Conservation (phyloP, 2,888 invertebrate species). For the Cataglyphis cursor region DNA sequence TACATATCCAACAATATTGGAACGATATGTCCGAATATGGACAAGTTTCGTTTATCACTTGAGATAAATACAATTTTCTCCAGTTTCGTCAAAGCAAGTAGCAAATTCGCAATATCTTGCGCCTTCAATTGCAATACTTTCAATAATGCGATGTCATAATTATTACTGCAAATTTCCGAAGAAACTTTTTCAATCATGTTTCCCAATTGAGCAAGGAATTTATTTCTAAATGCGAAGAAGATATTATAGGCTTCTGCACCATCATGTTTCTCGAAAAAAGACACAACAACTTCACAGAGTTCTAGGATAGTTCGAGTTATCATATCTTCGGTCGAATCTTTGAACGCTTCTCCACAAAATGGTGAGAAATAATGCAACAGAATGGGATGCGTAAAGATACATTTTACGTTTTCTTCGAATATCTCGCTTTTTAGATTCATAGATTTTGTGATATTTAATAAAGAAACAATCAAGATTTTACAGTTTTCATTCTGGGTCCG, state of each 20-base stretch:
- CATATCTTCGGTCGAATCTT: conserved; percentile 74
- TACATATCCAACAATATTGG: conserved; percentile 88
- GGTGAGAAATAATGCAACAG: conserved; percentile 85
- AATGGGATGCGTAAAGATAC: conserved; percentile 86
- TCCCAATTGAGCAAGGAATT: conserved; percentile 87
- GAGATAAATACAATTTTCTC: conserved; percentile 85
- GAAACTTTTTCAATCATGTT: conserved; percentile 83
- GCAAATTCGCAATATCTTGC: conserved; percentile 87
- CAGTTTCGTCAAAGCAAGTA: conserved; percentile 86
- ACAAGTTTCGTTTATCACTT: conserved; percentile 87
- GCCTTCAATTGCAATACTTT: conserved; percentile 83
- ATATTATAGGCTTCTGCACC: conserved; percentile 55
- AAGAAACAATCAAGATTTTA: conserved; percentile 72
- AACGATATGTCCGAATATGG: conserved; percentile 88
- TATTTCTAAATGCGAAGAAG: conserved; percentile 88
- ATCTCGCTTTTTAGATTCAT: conserved; percentile 44
- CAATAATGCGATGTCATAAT: conserved; percentile 82
- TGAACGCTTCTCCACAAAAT: conserved; percentile 77
- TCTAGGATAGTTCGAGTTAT: conserved; percentile 82
- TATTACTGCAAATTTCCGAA: conserved; percentile 85
- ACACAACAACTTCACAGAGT: conserved; percentile 72
- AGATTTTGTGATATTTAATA: conserved; percentile 77
- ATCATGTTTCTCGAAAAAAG: conserved; percentile 67
- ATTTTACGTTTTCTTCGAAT: conserved; percentile 78
- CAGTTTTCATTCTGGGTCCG: conserved; percentile 73